Conservation (phyloP, 2,113 vertebrate genomes). For the Hemichromis elongatus region DNA sequence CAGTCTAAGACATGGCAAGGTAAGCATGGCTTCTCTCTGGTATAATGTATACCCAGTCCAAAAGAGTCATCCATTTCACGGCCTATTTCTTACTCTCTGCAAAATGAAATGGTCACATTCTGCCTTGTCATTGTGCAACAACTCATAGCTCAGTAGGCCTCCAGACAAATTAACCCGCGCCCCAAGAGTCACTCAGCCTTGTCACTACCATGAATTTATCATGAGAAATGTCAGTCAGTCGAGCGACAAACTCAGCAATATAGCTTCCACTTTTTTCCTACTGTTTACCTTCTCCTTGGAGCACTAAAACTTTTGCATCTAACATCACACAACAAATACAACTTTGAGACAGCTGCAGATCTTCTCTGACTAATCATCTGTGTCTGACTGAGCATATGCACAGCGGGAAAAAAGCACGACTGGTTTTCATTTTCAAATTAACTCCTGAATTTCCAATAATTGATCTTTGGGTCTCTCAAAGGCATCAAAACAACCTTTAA, state of each 20-base stretch:
- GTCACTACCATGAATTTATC: constrained; percentile 62
- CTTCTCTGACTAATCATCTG: neutral
- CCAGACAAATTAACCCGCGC: constrained; percentile 63
- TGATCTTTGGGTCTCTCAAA: neutral
- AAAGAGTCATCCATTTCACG: constrained; percentile 54
- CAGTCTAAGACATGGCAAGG: constrained; percentile 5
- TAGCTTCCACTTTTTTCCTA: neutral
- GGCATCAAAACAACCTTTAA: neutral
- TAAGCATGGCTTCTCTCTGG: neutral
- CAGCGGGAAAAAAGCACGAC: neutral
- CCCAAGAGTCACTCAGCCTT: constrained; percentile 58
- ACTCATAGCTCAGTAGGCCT: constrained; percentile 45
- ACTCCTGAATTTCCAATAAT: neutral
- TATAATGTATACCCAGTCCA: neutral
- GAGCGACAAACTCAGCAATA: constrained; percentile 19
- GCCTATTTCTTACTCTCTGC: constrained; percentile 45
- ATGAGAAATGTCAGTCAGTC: constrained; percentile 54
- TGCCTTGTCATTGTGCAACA: constrained; percentile 52
- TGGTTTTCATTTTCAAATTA: neutral
- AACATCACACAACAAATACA: neutral
- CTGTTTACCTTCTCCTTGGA: neutral
- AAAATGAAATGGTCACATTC: constrained; percentile 49
- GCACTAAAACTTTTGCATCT: neutral
- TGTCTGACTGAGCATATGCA: neutral
- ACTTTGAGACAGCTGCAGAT: neutral